Evolutionary conservation across 1,140 invertebrate species (phyloP).

Genomic region (Samia ricini): DNA sequence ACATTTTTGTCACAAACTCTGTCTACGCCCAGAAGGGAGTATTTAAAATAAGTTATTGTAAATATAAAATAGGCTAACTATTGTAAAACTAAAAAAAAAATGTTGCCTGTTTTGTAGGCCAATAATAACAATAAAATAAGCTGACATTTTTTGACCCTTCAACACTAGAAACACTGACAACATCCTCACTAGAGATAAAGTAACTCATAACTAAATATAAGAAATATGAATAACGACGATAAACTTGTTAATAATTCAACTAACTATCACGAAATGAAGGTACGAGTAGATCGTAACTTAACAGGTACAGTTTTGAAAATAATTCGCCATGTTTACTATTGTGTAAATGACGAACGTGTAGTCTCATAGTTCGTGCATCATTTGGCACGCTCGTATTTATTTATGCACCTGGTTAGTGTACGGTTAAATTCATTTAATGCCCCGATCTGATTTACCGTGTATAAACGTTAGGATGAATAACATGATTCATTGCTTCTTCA

Average conservation of each 20-base stretch:
- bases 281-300: neutral
- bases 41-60: no score
- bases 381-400: constrained; percentile 52
- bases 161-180: no score
- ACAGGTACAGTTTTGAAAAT: constrained; percentile 2
- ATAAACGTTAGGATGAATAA: neutral
- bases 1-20: no score
- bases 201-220: neutral
- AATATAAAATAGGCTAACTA: no score
- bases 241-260: neutral
- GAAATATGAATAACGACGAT: neutral
- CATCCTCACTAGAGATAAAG: no score
- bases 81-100: no score
- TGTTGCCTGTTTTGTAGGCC: no score
- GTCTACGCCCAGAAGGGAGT: no score
- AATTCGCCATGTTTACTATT: constrained; percentile 10
- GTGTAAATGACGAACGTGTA: constrained; percentile 28
- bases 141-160: no score
- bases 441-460: constrained; percentile 51
- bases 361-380: constrained; percentile 52
- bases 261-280: neutral
- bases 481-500: constrained; percentile 4
- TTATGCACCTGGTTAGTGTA: constrained; percentile 48
- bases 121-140: no score
- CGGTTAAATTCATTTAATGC: constrained; percentile 47